Conservation (phyloP, 2,797 vertebrate species). For the Pelodytes ibericus region DNA sequence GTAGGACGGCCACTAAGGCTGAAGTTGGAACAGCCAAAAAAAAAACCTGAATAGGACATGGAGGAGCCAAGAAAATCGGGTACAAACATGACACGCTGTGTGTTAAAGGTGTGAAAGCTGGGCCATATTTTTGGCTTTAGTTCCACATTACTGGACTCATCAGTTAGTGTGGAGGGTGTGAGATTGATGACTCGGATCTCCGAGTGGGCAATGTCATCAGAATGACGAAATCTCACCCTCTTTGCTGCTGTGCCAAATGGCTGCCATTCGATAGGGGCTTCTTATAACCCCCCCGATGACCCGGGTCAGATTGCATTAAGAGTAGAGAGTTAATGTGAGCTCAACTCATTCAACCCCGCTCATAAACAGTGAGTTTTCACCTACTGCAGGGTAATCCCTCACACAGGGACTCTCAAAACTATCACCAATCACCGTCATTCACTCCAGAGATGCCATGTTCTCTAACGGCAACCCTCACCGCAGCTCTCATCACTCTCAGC, state of each 20-base stretch:
- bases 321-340: conserved; percentile 5
- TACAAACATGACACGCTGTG: too few relatives aligned
- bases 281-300: conserved; percentile 20
- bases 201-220: conserved; percentile 20
- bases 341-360: conserved; percentile 26
- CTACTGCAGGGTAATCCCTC: neutral
- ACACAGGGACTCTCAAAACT: neutral
- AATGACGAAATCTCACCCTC: conserved; percentile 34
- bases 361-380: conserved; percentile 2
- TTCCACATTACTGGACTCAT: too few relatives aligned
- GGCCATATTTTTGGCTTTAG: too few relatives aligned
- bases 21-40: too few relatives aligned
- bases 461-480: too few relatives aligned
- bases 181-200: conserved; percentile 27
- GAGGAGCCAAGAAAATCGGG: too few relatives aligned
- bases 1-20: too few relatives aligned
- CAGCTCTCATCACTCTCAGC: too few relatives aligned
- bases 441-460: neutral
- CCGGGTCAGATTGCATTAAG: conserved; percentile 34
- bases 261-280: conserved; percentile 26
- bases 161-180: neutral
- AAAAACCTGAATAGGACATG: too few relatives aligned
- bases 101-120: too few relatives aligned
- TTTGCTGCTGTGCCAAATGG: conserved; percentile 17
- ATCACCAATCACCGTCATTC: too few relatives aligned